Conservation (phyloP, 2,888 invertebrate genomes). For the Orthosia gothica region DNA sequence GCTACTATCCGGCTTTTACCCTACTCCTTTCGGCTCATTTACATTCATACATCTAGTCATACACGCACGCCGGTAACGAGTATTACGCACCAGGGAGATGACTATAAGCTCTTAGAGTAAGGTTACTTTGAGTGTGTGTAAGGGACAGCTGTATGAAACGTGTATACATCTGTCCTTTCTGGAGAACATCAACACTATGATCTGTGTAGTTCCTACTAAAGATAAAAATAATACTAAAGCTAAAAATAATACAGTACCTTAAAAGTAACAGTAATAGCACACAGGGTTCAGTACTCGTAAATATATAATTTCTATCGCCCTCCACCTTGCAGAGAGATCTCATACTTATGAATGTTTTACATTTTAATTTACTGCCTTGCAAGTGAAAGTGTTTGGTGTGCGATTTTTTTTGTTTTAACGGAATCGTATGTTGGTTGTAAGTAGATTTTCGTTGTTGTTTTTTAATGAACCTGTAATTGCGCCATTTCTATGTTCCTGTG, state of each 20-base stretch:
- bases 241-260: slow-evolving; percentile 25
- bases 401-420: slow-evolving; percentile 36
- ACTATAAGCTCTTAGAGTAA: too few relatives aligned
- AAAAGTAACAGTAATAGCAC: slow-evolving; percentile 32
- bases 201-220: too few relatives aligned
- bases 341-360: slow-evolving; percentile 67
- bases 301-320: slow-evolving; percentile 48
- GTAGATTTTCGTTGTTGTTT: background rate
- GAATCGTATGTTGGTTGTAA: slow-evolving; percentile 14
- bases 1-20: too few relatives aligned
- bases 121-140: too few relatives aligned
- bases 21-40: too few relatives aligned
- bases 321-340: slow-evolving; percentile 35
- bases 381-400: slow-evolving; percentile 41
- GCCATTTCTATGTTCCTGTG: too few relatives aligned
- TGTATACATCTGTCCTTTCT: too few relatives aligned
- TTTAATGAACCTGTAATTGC: background rate
- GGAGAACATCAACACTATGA: too few relatives aligned
- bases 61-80: too few relatives aligned
- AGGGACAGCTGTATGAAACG: too few relatives aligned
- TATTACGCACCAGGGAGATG: too few relatives aligned
- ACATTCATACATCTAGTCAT: too few relatives aligned
- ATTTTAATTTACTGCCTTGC: slow-evolving; percentile 64
- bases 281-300: slow-evolving; percentile 32
- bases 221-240: background rate